Conservation (phyloP, 92 coral and sea anemone species). For the Phymanthus crucifer region DNA sequence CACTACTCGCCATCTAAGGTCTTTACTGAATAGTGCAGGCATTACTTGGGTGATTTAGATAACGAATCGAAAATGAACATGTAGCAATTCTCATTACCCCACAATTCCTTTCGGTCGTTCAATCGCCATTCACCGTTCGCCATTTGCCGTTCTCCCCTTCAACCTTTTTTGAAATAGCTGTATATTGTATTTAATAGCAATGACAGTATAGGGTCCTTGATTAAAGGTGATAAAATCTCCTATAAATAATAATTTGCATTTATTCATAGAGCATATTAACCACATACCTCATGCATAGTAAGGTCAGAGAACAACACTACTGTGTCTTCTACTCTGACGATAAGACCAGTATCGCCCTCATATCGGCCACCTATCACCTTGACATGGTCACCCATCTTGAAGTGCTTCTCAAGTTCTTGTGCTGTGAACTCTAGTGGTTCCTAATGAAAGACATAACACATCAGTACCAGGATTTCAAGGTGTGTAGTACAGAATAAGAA, state of each 20-base stretch:
- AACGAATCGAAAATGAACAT: too few relatives aligned
- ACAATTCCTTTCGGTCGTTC: too few relatives aligned
- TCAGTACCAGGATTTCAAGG: neutral
- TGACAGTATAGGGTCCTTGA: too few relatives aligned
- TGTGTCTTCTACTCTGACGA: conserved; percentile 83
- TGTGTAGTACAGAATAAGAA: neutral
- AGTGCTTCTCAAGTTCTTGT: conserved; percentile 88
- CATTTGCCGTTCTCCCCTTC: too few relatives aligned
- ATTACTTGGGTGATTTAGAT: too few relatives aligned
- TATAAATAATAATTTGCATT: neutral
- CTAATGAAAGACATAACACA: conserved; percentile 31
- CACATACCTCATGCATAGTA: conserved; percentile 94
- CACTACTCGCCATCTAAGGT: too few relatives aligned
- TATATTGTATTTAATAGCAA: too few relatives aligned
- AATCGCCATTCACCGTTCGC: too few relatives aligned
- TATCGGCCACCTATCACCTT: conserved; percentile 94
- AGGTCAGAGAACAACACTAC: conserved; percentile 96
- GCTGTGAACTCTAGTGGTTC: conserved; percentile 91
- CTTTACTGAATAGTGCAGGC: too few relatives aligned
- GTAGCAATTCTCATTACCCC: too few relatives aligned
- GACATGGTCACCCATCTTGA: conserved; percentile 99
- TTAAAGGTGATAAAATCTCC: neutral
- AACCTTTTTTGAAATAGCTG: too few relatives aligned
- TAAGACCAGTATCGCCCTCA: conserved; percentile 98
- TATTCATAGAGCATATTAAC: neutral